Percentiles rank a stretch among this genome's conserved stretches.
These are phyloP conservation scores for Tauraco hartlaubi DNA, from an alignment of 2,797 vertebrate genomes.

Conservation along the genomic window DNA sequence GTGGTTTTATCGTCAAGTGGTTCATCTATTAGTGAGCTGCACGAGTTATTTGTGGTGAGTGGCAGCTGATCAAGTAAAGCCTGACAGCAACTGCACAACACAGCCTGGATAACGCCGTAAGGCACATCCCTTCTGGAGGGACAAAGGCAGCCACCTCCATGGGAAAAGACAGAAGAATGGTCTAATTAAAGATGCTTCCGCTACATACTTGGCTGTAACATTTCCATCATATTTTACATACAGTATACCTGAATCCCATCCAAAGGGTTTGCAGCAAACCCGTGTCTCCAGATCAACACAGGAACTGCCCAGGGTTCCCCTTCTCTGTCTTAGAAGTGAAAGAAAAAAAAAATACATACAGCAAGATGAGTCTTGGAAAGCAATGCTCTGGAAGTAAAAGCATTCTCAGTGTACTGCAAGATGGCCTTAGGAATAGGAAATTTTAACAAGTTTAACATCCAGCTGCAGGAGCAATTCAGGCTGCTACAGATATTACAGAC, in stretches of 20 bases:
- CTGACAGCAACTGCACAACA: not conserved
- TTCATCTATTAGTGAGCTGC: not conserved
- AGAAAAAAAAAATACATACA: not conserved
- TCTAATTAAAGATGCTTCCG: not conserved
- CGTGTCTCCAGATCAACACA: not conserved
- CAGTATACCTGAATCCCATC: not conserved
- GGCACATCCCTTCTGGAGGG: not conserved
- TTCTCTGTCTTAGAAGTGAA: not conserved
- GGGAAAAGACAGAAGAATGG: not conserved
- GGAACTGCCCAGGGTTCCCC: not conserved
- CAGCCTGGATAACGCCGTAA: not conserved
- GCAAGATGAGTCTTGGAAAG: slow-evolving; percentile 67
- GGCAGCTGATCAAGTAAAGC: not conserved
- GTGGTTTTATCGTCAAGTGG: not conserved
- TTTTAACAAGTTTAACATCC: not conserved
- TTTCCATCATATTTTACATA: not conserved
- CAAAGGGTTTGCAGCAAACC: not conserved
- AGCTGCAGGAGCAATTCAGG: slow-evolving; percentile 1
- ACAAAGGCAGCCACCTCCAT: not conserved
- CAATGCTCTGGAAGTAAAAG: slow-evolving; percentile 36
- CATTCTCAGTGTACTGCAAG: not conserved
- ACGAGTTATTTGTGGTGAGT: not conserved
- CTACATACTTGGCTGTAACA: not conserved
- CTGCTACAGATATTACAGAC: not conserved
- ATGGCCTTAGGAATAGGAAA: not conserved